Conservation (phyloP, 2,888 invertebrate species). For the Stegophylla sp. region DNA sequence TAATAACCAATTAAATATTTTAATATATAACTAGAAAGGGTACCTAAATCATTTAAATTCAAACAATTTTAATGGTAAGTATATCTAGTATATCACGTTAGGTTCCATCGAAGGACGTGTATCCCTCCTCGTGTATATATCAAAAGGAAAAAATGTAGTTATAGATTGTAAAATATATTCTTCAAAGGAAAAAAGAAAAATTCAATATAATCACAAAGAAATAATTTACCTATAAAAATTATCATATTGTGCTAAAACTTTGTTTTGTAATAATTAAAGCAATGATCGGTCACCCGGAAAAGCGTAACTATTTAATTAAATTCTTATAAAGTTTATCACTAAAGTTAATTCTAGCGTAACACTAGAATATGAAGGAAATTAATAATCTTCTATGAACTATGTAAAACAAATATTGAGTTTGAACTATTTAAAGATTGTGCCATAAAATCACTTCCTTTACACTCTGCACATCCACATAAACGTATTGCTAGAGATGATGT, state of each 20-base stretch:
- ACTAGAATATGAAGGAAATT: conserved; percentile 1
- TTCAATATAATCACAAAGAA: conserved; percentile 3
- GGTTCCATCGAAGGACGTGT: no score
- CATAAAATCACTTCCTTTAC: not conserved
- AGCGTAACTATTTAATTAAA: conserved; percentile 33
- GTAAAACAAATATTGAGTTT: not conserved
- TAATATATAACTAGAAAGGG: no score
- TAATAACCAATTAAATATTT: no score
- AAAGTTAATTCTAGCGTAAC: not conserved
- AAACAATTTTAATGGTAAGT: no score
- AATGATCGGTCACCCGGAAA: conserved; percentile 12
- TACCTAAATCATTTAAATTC: no score
- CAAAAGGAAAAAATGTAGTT: no score
- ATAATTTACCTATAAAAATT: conserved; percentile 6
- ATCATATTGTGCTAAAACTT: not conserved
- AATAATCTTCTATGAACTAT: not conserved
- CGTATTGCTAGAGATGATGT: no score
- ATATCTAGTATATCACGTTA: no score
- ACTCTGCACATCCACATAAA: not conserved
- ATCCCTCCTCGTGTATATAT: no score
- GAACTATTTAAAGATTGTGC: not conserved
- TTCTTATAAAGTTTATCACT: not conserved
- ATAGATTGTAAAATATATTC: no score
- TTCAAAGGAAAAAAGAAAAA: no score
- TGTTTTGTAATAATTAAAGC: not conserved